Evolutionary conservation across 2,113 vertebrate species (phyloP).

Genomic region (Alouatta palliata): DNA sequence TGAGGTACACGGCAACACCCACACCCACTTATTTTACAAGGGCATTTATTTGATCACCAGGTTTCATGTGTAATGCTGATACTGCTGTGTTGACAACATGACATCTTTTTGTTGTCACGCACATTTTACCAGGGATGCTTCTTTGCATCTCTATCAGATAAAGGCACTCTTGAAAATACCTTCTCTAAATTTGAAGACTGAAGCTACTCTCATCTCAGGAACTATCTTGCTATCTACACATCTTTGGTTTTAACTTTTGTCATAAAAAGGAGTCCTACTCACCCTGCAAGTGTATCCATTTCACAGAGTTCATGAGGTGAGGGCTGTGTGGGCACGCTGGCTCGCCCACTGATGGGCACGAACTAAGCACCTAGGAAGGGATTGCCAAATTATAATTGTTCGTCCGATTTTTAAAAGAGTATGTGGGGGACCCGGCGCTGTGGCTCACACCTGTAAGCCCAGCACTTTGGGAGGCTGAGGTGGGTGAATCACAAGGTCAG

Average conservation of each 20-base stretch:
- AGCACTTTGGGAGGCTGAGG: too few relatives aligned
- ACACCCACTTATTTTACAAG: neutral
- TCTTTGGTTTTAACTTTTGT: neutral
- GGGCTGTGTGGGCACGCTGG: accelerated
- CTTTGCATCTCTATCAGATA: neutral
- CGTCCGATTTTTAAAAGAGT: neutral
- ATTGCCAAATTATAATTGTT: neutral
- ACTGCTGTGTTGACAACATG: neutral
- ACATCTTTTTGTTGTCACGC: neutral
- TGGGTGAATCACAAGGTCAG: neutral
- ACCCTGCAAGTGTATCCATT: too few relatives aligned
- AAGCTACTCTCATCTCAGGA: neutral
- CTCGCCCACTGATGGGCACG: neutral
- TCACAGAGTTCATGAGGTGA: neutral
- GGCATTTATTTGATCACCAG: neutral
- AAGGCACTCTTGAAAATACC: neutral
- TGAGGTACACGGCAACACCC: neutral
- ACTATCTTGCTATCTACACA: neutral
- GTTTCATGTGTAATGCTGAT: neutral
- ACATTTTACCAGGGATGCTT: neutral
- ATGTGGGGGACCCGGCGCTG: neutral
- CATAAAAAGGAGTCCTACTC: neutral
- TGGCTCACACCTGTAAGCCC: too few relatives aligned
- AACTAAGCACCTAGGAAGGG: neutral
- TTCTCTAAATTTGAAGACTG: neutral